Base-by-base conservation (phyloP, 2,797 vertebrate species). In the Parauchenoglanis punctatus region DNA sequence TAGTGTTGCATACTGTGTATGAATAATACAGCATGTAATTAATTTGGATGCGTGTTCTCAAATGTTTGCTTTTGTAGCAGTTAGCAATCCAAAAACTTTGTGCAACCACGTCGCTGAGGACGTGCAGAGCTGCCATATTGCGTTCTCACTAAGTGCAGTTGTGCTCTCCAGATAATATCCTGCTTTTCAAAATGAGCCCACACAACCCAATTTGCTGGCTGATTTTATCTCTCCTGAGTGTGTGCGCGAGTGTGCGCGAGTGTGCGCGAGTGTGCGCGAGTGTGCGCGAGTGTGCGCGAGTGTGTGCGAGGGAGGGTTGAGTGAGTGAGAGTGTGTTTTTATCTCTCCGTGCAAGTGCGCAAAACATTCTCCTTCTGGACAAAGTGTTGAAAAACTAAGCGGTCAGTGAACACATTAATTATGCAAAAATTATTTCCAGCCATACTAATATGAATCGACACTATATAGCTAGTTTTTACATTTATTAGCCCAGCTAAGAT, bases 101-200 rank as follows among this genome's bases (percentile, higher is more conserved):
- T 84, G 31, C 84, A 61, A 83, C 52, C 46, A 35, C 44, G 70
- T 44, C 20, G 82, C 40, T 80, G 54, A n/a, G 44, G 73, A 76
- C 28, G 61, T 56, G 54, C 46, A 59, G 63, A 81, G 73, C 49
- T 15, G 40, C 49, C 49, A 68, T 76, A 70, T 86, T 81, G 54
- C 70, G 52, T 87, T 88, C 63, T 78, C 63, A 15, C 40, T 52
- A 58, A 18, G 65, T 46, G 4, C 84, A 77, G 61, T 52, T 73
- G 81, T 77, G 70, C 28, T 86, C 80, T 72, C 63, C 1, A 54
- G 83, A 52, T 82, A 83, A 83, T 87, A 80, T 59, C 40, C 77
- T 6, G 25, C 49, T 75, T 44, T 61, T 61, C 63, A 54, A 35
- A 78, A 80, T 86, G 46, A 46, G 77, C 83, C 82, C 80, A 90